phyloP scores from a whole-genome alignment of 1,140 invertebrate species.

The Hycleus phaleratus region DNA sequence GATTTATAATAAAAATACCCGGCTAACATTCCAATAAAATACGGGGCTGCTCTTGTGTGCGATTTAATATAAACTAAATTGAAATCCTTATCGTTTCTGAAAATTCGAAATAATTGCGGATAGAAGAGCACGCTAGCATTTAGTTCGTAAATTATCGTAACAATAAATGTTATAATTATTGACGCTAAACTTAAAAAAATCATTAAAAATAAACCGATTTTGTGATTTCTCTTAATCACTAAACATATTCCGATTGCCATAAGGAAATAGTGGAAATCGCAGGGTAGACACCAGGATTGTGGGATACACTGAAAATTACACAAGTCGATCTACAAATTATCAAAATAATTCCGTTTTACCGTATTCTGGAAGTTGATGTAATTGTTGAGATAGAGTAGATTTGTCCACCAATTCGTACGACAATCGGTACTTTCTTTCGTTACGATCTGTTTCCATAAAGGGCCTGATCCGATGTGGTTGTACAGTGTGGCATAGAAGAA shows the following conservation, averaged over 20 bases:
- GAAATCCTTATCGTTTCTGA: constrained; percentile 43
- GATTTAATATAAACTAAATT: constrained; percentile 46
- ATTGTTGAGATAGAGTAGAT: constrained; percentile 54
- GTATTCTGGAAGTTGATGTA: constrained; percentile 42
- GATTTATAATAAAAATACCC: constrained; percentile 43
- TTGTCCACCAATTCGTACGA: constrained; percentile 43
- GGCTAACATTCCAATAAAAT: constrained; percentile 47
- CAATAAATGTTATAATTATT: constrained; percentile 40
- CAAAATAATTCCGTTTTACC: constrained; percentile 27
- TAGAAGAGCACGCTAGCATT: constrained; percentile 46
- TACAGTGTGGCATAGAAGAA: constrained; percentile 35
- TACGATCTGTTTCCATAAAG: constrained; percentile 34
- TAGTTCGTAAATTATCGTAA: constrained; percentile 42
- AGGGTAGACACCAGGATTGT: constrained; percentile 68
- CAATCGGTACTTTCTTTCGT: constrained; percentile 31
- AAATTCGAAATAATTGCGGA: constrained; percentile 43
- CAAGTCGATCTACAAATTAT: not conserved
- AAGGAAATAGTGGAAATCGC: constrained; percentile 68
- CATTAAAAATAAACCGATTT: constrained; percentile 25
- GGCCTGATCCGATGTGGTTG: constrained; percentile 31
- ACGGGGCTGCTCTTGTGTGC: constrained; percentile 47
- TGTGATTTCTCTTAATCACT: constrained; percentile 41
- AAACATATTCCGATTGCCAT: constrained; percentile 51
- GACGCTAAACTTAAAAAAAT: constrained; percentile 26
- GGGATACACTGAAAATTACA: constrained; percentile 59